Evolutionary conservation across 2,113 vertebrate species (phyloP).

Genomic region (Penelope pileata): DNA sequence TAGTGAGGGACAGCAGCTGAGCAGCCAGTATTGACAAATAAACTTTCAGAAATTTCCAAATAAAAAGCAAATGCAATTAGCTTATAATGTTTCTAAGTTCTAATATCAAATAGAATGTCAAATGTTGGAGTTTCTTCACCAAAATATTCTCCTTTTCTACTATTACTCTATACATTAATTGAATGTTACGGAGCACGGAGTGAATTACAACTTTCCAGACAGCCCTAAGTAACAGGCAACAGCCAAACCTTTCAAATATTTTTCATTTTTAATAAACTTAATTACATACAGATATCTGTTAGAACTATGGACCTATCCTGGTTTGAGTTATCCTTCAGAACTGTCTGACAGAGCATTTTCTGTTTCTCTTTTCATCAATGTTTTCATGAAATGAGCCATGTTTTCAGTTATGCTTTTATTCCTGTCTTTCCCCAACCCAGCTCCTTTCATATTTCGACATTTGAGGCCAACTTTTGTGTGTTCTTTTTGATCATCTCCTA

Average conservation of each 20-base stretch:
- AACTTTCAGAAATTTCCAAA: not conserved
- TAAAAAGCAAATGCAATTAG: not conserved
- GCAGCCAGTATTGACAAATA: not conserved
- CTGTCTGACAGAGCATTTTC: not conserved
- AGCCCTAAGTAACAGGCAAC: not conserved
- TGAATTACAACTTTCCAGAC: not conserved
- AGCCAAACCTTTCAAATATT: not conserved
- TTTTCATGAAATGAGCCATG: not conserved
- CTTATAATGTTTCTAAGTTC: not conserved
- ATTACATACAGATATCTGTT: not conserved
- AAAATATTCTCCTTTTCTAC: not conserved
- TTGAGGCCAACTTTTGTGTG: not conserved
- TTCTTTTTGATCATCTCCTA: accelerated
- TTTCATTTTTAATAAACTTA: not conserved
- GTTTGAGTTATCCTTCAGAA: not conserved
- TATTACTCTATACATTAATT: not conserved
- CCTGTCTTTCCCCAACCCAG: accelerated
- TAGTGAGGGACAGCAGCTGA: not conserved
- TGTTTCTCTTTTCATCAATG: not conserved
- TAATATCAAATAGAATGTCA: not conserved
- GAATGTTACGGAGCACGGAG: not conserved
- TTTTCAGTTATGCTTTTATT: not conserved
- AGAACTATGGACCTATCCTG: not conserved
- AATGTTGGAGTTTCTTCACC: not conserved
- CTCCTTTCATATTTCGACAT: not conserved